Percentiles rank a stretch among this genome's conserved stretches.
phyloP scores from a whole-genome alignment of 2,113 vertebrate species.

The Catagonus wagneri region DNA sequence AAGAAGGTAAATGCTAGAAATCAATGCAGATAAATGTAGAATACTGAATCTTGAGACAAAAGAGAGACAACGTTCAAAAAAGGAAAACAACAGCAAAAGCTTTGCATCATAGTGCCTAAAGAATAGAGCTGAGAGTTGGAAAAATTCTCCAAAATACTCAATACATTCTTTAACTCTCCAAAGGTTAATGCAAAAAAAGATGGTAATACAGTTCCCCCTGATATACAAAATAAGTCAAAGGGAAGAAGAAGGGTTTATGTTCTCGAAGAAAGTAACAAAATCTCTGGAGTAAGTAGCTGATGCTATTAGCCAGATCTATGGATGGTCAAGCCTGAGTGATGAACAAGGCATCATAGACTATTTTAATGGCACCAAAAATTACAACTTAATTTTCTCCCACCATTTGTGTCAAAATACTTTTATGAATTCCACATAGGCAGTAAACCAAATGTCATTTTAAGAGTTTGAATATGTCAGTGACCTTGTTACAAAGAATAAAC shows the following conservation, averaged over 20 bases:
- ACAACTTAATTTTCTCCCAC: neutral
- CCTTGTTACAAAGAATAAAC: neutral
- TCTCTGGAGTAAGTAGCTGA: neutral
- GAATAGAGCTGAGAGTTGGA: neutral
- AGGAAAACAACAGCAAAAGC: neutral
- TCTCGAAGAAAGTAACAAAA: fast-evolving
- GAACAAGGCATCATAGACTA: neutral
- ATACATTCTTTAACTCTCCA: neutral
- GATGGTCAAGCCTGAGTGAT: fast-evolving
- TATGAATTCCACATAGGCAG: neutral
- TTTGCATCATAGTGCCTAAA: neutral
- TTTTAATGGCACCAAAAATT: neutral
- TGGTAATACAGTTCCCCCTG: fast-evolving
- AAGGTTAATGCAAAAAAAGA: neutral
- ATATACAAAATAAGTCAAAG: neutral
- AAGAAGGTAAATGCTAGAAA: slow-evolving; percentile 45
- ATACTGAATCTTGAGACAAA: neutral
- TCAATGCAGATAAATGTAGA: slow-evolving; percentile 24
- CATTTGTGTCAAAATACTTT: neutral
- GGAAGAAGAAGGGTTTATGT: fast-evolving
- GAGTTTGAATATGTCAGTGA: neutral
- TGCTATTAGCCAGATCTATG: fast-evolving
- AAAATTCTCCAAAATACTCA: neutral
- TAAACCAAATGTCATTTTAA: neutral
- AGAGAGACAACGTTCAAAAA: neutral